These are phyloP conservation scores for Bembecia ichneumoniformis DNA, from an alignment of 2,888 invertebrate genomes.

Conservation along the genomic window DNA sequence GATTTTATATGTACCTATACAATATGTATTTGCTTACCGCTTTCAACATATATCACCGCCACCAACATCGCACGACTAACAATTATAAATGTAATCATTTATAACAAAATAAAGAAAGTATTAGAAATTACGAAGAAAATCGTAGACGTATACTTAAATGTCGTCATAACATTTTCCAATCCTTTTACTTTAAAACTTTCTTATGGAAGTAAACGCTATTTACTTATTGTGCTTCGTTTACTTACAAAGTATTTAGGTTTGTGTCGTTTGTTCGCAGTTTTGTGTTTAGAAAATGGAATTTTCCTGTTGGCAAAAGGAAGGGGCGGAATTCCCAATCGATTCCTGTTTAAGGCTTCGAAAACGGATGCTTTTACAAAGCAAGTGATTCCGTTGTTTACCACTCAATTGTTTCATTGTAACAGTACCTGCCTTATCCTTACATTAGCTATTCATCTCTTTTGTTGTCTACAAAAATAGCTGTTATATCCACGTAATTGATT, in stretches of 20 bases:
- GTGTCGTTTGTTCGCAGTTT: slow-evolving; percentile 55
- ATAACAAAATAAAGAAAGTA: background rate
- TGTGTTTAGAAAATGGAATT: slow-evolving; percentile 66
- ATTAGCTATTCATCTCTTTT: no score
- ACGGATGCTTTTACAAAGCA: background rate
- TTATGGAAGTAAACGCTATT: slow-evolving; percentile 58
- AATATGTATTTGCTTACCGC: no score
- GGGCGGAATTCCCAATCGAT: slow-evolving; percentile 61
- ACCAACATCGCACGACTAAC: no score
- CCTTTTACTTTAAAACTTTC: slow-evolving; percentile 53
- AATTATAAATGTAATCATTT: no score
- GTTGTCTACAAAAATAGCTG: no score
- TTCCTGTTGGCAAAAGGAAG: slow-evolving; percentile 53
- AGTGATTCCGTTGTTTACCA: background rate
- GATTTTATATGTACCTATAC: no score
- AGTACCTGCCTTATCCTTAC: no score
- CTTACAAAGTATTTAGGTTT: slow-evolving; percentile 68
- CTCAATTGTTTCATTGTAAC: background rate
- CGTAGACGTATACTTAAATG: background rate
- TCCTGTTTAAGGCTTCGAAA: slow-evolving; percentile 13
- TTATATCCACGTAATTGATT: no score
- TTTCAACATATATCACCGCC: no score
- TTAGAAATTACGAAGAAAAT: no score
- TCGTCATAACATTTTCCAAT: slow-evolving; percentile 1
- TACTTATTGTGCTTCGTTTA: slow-evolving; percentile 68